Conservation (phyloP, 2,797 vertebrate species). For the Thamnophis elegans region DNA sequence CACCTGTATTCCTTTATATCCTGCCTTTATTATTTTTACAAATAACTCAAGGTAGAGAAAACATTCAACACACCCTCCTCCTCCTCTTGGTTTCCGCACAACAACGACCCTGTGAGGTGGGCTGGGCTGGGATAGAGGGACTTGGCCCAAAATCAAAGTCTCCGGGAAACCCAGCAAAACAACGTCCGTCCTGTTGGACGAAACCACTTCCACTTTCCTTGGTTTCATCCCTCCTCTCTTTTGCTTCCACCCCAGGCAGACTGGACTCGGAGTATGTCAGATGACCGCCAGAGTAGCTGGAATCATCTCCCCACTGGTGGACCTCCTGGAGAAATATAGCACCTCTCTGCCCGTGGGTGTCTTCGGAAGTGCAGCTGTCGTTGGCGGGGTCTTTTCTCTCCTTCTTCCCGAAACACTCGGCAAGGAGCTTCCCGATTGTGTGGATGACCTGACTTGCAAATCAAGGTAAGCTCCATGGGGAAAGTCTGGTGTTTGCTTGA, state of each 20-base stretch:
- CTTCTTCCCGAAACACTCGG: constrained; percentile 83
- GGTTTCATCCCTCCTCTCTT: background rate
- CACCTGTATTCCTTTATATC: background rate
- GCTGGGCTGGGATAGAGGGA: background rate
- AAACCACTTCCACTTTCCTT: no score
- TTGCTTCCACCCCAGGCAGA: constrained; percentile 74
- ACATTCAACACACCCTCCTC: background rate
- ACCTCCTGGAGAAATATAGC: constrained; percentile 77
- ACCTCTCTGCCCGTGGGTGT: constrained; percentile 77
- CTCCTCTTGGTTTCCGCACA: background rate
- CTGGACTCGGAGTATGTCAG: constrained; percentile 79
- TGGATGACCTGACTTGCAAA: constrained; percentile 1
- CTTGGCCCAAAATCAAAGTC: background rate
- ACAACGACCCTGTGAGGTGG: background rate
- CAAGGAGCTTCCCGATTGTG: constrained; percentile 73
- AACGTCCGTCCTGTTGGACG: no score
- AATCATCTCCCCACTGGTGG: constrained; percentile 81
- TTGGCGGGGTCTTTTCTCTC: constrained; percentile 69
- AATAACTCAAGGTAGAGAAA: background rate
- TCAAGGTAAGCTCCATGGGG: constrained; percentile 33
- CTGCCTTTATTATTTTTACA: background rate
- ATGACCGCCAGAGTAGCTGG: constrained; percentile 75
- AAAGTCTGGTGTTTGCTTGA: rapidly evolving
- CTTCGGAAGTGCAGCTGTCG: constrained; percentile 72
- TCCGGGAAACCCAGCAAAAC: background rate